Conservation (phyloP, 2,797 vertebrate species). For the Sebastes iracundus region DNA sequence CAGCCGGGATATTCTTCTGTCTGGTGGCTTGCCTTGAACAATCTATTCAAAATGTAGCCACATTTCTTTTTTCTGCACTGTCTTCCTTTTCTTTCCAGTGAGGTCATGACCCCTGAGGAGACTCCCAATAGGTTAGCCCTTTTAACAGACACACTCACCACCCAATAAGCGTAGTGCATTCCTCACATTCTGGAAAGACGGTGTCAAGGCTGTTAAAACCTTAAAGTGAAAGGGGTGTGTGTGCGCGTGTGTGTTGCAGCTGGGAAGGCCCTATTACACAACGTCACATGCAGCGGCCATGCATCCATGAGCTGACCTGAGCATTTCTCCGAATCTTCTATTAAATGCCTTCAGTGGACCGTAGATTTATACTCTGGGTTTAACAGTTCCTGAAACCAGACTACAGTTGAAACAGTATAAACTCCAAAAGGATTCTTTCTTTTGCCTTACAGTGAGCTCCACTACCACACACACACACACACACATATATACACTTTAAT, state of each 20-base stretch:
- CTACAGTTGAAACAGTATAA: slow-evolving; percentile 32
- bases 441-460: slow-evolving; percentile 13
- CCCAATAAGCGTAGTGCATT: slow-evolving; percentile 58
- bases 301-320: background rate
- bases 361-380: slow-evolving; percentile 40
- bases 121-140: slow-evolving; percentile 34
- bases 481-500: slow-evolving; percentile 50
- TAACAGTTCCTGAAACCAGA: slow-evolving; percentile 47
- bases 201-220: slow-evolving; percentile 68
- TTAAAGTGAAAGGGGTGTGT: slow-evolving; percentile 39
- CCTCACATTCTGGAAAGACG: slow-evolving; percentile 71
- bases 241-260: slow-evolving; percentile 25
- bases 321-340: slow-evolving; percentile 41
- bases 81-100: slow-evolving; percentile 1
- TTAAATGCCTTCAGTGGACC: slow-evolving; percentile 39
- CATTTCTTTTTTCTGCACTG: background rate
- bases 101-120: slow-evolving; percentile 43
- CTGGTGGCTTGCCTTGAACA: background rate
- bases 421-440: slow-evolving; percentile 28
- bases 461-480: slow-evolving; percentile 11
- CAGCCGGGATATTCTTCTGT: no score
- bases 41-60: background rate
- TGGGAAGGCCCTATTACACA: slow-evolving; percentile 46
- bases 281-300: slow-evolving; percentile 40
- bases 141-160: slow-evolving; percentile 42